Conservation (phyloP, 2,888 invertebrate genomes). For the Diogma glabrata region DNA sequence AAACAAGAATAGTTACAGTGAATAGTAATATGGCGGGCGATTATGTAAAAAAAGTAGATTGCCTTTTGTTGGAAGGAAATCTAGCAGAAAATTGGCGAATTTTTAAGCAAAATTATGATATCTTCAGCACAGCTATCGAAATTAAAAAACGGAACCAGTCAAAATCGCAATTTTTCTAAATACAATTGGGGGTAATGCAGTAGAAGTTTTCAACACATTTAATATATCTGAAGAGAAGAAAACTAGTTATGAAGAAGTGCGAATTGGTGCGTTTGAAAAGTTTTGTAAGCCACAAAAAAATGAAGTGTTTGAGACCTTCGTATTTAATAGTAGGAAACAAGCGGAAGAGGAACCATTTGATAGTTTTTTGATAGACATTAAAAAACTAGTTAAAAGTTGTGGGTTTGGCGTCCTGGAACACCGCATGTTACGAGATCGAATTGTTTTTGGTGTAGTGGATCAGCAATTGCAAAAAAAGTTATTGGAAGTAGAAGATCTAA, state of each 20-base stretch:
- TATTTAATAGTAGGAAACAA: constrained; percentile 11
- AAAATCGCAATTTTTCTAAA: constrained; percentile 20
- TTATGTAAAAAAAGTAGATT: background rate
- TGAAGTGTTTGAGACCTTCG: constrained; percentile 5
- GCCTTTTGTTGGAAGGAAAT: background rate
- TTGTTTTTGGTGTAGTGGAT: constrained; percentile 10
- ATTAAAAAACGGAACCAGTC: constrained; percentile 16
- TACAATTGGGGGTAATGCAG: constrained; percentile 18
- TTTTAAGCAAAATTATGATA: too few relatives aligned
- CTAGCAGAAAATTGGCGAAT: background rate
- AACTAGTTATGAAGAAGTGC: constrained; percentile 15
- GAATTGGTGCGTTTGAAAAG: constrained; percentile 16
- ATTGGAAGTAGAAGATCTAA: constrained; percentile 3
- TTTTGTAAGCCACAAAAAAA: constrained; percentile 13
- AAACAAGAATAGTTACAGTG: background rate
- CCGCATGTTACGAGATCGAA: constrained; percentile 9
- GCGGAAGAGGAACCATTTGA: constrained; percentile 11
- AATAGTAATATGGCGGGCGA: background rate
- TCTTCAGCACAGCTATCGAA: too few relatives aligned
- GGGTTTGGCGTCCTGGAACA: constrained; percentile 7
- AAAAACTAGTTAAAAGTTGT: constrained; percentile 9
- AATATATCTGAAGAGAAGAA: too few relatives aligned
- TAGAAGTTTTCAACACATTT: too few relatives aligned
- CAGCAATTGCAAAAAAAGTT: constrained; percentile 8
- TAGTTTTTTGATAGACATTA: constrained; percentile 12